Conservation (phyloP, 2,888 invertebrate species). For the Yponomeuta evonymella region DNA sequence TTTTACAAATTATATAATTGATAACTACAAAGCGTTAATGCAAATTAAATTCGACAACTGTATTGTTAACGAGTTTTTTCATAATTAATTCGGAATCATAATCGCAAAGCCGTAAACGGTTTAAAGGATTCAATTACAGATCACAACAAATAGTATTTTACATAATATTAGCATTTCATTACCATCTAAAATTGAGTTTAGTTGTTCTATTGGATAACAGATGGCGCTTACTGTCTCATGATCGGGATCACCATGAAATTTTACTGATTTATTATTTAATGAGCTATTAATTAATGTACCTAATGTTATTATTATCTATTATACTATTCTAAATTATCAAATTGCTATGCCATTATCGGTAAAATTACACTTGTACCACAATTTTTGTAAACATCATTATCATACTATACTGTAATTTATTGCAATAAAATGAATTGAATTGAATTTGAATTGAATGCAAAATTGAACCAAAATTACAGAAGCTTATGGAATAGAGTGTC, state of each 20-base stretch:
- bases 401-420: too few species aligned
- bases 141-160: slow-evolving; percentile 15
- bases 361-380: too few species aligned
- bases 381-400: too few species aligned
- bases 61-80: neutral
- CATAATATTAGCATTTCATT: slow-evolving; percentile 16
- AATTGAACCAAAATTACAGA: too few species aligned
- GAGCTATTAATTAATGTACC: too few species aligned
- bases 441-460: too few species aligned
- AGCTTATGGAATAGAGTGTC: too few species aligned
- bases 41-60: neutral
- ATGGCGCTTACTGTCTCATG: slow-evolving; percentile 37
- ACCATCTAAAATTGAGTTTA: slow-evolving; percentile 18
- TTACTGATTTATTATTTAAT: too few species aligned
- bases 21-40: neutral
- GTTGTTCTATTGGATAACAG: slow-evolving; percentile 47
- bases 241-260: neutral
- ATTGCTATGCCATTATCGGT: too few species aligned
- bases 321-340: too few species aligned
- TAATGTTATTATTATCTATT: too few species aligned
- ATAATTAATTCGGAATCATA: slow-evolving; percentile 2
- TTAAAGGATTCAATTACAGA: slow-evolving; percentile 5
- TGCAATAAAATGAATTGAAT: too few species aligned
- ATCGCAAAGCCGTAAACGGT: neutral
- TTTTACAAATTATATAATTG: neutral